Evolutionary conservation across 2,113 vertebrate genomes (phyloP), one percentile per base, ranked within the genome.

Genomic region (Leiothrix lutea): DNA sequence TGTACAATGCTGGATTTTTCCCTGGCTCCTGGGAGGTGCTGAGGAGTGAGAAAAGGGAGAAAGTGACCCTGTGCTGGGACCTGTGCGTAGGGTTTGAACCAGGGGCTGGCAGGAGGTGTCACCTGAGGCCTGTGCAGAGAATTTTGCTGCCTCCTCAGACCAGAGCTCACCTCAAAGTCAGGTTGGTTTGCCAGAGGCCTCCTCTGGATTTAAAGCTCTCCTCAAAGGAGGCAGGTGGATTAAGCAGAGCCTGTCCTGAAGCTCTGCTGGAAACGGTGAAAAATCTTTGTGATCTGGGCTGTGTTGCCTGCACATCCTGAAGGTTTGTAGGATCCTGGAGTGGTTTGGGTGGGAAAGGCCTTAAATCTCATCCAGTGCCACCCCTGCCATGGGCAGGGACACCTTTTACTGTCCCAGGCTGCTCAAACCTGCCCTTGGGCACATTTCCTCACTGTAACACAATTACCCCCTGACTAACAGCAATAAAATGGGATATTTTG

Each of bases 251-350:
- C 21, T 5, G 12, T n/a, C 54, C 35, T 38, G 14, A 48, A 86
- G 56, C 50, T 85, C 35, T 15, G 6, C 69, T 67, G 29, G 5
- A 35, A 57, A 14, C 2, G 5, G 17, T 23, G 4, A 33, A 56
- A 50, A 51, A 9, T 13, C 16, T 51, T 45, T 12, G 3, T 5
- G 9, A 12, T 71, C 58, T 20, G 18, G 36, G 24, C 11, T 3
- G 14, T 1, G 2, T 24, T 35, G 2, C 20, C 82, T 28, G 23
- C 10, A 0, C 21, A 14, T 42, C 72, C 71, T 28, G 28, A 47
- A 28, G 48, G n/a, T 56, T n/a, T 33, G 26, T 3, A 6, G 48
- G 11, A n/a, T n/a, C 20, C 45, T 47, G 45, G 45, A 47, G 21
- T 22, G 44, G 10, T 35, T 42, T 50, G 31, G 25, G 35, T 31